phyloP scores from a whole-genome alignment of 2,113 vertebrate genomes.

The Oreochromis niloticus region DNA sequence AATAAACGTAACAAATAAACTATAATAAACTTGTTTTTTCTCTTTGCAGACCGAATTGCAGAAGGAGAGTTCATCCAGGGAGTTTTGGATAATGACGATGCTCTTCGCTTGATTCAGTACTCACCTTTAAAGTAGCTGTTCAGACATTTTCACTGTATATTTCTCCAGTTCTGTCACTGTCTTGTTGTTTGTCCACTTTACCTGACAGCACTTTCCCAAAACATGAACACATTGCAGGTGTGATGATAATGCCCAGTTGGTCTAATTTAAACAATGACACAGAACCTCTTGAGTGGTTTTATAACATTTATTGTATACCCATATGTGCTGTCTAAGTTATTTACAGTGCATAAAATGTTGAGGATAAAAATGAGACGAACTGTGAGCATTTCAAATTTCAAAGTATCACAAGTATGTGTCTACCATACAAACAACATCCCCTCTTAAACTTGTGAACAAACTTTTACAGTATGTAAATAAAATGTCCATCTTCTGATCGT shows the following conservation, averaged over 20 bases:
- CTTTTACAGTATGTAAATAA: neutral
- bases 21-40: neutral
- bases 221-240: neutral
- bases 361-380: neutral
- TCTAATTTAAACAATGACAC: neutral
- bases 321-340: neutral
- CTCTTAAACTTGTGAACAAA: neutral
- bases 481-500: neutral
- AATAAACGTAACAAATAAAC: neutral
- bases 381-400: neutral
- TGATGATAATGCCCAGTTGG: neutral
- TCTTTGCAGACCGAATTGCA: slow-evolving; percentile 49
- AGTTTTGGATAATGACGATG: slow-evolving; percentile 44
- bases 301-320: neutral
- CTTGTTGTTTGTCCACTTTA: neutral
- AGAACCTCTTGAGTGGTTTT: neutral
- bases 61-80: slow-evolving; percentile 67
- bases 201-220: neutral
- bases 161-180: neutral
- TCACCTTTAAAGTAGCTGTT: slow-evolving; percentile 19
- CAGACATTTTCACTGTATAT: neutral
- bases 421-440: neutral
- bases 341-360: neutral
- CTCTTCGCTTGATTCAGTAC: slow-evolving; percentile 68
- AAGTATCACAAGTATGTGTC: neutral